Evolutionary conservation across 2,888 invertebrate species (phyloP).

Genomic region (Xestobium rufovillosum): DNA sequence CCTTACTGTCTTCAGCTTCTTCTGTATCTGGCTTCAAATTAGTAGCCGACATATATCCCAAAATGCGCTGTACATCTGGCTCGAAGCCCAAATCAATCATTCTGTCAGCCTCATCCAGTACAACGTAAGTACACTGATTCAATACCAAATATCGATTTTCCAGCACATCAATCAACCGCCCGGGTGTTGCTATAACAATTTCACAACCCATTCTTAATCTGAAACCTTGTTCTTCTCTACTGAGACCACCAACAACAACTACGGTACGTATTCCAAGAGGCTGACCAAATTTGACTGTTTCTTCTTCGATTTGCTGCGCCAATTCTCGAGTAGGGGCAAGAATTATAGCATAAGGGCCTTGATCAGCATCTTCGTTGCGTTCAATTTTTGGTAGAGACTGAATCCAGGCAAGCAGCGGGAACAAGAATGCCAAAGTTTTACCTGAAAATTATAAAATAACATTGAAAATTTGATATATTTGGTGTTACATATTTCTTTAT

Average conservation of each 20-base stretch:
- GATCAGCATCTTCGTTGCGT: conserved; percentile 80
- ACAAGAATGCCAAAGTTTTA: conserved; percentile 96
- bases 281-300: conserved; percentile 94
- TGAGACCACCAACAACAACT: conserved; percentile 96
- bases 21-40: conserved; percentile 98
- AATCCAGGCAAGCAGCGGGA: conserved; percentile 96
- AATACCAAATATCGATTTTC: conserved; percentile 96
- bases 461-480: too few species aligned
- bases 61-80: conserved; percentile 93
- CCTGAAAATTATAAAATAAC: too few species aligned
- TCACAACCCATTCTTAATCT: conserved; percentile 94
- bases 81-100: conserved; percentile 99
- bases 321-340: conserved; percentile 98
- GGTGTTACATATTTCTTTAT: too few species aligned
- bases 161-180: conserved; percentile 96
- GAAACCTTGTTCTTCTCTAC: conserved; percentile 97
- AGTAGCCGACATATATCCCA: conserved; percentile 96
- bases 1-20: conserved; percentile 79
- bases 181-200: conserved; percentile 99
- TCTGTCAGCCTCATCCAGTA: conserved; percentile 92
- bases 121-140: conserved; percentile 97
- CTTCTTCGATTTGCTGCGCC: conserved; percentile 99
- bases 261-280: conserved; percentile 89
- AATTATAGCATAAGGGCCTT: conserved; percentile 98
- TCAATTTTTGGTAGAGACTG: conserved; percentile 95